Base-by-base conservation (phyloP, 1,140 invertebrate genomes). In the Oreohelix idahoensis region DNA sequence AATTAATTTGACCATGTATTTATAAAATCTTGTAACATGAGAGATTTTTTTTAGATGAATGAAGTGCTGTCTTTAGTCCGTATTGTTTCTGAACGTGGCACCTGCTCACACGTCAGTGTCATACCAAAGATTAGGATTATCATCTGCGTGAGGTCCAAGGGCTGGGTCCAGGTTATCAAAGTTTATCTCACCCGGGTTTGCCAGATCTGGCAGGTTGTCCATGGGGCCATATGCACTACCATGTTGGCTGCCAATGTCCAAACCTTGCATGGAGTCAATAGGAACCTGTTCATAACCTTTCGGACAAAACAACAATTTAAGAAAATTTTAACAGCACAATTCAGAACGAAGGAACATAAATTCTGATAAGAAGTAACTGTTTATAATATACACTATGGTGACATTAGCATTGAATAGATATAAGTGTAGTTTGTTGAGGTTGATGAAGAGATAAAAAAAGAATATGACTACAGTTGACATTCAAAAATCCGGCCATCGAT, bases 221-320 rank as follows among this genome's bases (percentile, higher is more conserved):
- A 97, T 96, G 85, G 94, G 94, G 81, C 95, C 95, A 90, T 96
- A 96, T 71, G 95, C 95, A 81, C 93, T 94, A 71, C 91, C 93
- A 69, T 94, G 94, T 45, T 95, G 95, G 86, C 95, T 95, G 88
- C 96, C 96, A 90, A 98, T 96, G 90, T 98, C 97, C 88, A 98
- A 94, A 85, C 97, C 97, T 95, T 98, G 96, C 96, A 98, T 97
- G 83, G 96, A 97, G 94, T 97, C 96, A 96, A 98, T 96, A 95
- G 97, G 97, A 95, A 98, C 96, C 95, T 97, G 96, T 95, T 98
- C 97, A 96, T 97, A 98, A 94, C 97, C 97, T 97, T 86, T 35
- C 2, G 15, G 53, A n/a, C 53, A 58, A 10, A 58, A n/a, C n/a
- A n/a, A n/a, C n/a, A n/a, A n/a, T n/a, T n/a, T n/a, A n/a, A n/a